phyloP scores from a whole-genome alignment of 2,113 vertebrate species.

The Podocnemis expansa region DNA sequence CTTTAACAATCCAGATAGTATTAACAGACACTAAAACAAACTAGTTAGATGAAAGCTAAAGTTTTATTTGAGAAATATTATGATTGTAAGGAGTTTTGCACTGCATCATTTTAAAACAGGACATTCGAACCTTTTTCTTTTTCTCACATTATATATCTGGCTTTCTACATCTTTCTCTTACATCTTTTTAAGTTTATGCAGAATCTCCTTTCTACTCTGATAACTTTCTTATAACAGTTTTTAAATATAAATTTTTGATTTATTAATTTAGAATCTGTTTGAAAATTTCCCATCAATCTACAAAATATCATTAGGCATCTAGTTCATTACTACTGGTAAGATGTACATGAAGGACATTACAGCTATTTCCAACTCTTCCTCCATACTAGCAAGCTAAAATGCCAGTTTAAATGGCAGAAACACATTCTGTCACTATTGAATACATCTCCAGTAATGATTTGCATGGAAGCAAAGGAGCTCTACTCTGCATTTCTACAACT shows the following conservation, averaged over 20 bases:
- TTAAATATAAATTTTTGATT: background rate
- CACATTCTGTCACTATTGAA: background rate
- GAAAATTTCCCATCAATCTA: background rate
- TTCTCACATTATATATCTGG: background rate
- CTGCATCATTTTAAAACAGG: background rate
- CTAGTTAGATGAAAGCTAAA: background rate
- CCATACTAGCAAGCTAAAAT: background rate
- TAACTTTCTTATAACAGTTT: background rate
- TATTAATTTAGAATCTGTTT: background rate
- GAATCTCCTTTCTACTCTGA: background rate
- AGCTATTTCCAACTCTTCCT: background rate
- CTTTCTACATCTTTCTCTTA: background rate
- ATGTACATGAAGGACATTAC: background rate
- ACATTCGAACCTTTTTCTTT: background rate
- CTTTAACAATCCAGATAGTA: background rate
- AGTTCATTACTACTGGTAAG: background rate
- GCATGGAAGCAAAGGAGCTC: background rate
- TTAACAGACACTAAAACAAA: background rate
- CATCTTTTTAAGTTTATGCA: background rate
- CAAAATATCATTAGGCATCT: background rate
- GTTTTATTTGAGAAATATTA: background rate
- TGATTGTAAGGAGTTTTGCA: background rate
- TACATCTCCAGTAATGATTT: background rate
- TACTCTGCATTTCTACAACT: background rate
- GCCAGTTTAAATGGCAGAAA: background rate